Base-by-base conservation (phyloP, 1,140 invertebrate genomes). In the Magallana angulata region DNA sequence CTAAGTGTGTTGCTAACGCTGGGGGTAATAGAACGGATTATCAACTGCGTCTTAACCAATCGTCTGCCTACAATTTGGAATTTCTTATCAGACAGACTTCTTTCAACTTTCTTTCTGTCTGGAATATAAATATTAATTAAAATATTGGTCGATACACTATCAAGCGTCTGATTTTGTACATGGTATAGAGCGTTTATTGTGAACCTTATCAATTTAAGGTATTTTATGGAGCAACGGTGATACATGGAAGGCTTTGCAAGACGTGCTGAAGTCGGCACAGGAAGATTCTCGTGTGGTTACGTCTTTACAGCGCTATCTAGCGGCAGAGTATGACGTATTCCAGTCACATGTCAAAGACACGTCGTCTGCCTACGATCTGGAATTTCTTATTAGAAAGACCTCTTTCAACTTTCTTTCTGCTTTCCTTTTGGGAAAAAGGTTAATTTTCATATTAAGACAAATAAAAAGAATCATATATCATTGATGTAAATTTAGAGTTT, bases 391-490 rank as follows among this genome's bases (percentile, higher is more conserved):
- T 30, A 18, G 68, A 18, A 30, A 76, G 36, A 30, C 68, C 18
- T 24, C 68, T 76, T 76, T 76, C 24, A 76, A 76, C 68, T 76
- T 76, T 76, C 68, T 76, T 7, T 76, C 68, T 30, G 68, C 68
- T 30, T 76, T 76, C 5, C 24, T 76, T 11, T 30, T 76, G 11
- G 68, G 68, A 76, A 76, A 76, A 76, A 36, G 68, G 68, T 76
- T 30, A 30, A 30, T 48, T 12, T 18, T 30, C 18, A n/a, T 16
- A 16, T 7, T 7, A n/a, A 16, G 2, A 48, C 36, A 48, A 4
- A 5, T 48, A 48, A 48, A 2, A 48, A 48, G 36, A 48, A 48
- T 48, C 36, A 48, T 48, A 5, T 48, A 24, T 24, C 36, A 48
- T 48, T 5, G 5, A 48, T 48, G 2, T 5, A 48, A 24, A 62